phyloP scores from a whole-genome alignment of 2,113 vertebrate genomes.

The Xiphophorus couchianus region DNA sequence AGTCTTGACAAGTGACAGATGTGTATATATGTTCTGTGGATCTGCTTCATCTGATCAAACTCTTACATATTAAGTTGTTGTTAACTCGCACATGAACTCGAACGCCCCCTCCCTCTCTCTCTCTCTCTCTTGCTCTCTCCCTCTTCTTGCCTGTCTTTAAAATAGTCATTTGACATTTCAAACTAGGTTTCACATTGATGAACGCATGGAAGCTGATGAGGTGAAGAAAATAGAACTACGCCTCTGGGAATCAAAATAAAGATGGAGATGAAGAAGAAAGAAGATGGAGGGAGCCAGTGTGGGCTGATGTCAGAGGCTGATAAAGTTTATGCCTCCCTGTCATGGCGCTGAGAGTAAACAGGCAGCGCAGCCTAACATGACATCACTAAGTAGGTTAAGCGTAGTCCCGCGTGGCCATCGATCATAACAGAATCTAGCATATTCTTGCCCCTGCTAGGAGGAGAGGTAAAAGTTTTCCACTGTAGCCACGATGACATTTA shows the following conservation, averaged over 20 bases:
- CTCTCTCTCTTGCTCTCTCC: slow-evolving; percentile 43
- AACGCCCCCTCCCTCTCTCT: slow-evolving; percentile 67
- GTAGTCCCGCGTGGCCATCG: slow-evolving; percentile 97
- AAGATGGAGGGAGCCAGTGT: slow-evolving; percentile 5
- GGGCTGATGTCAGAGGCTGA: slow-evolving; percentile 91
- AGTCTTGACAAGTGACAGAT: background rate
- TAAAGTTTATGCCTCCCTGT: slow-evolving; percentile 99
- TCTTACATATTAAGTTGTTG: slow-evolving; percentile 84
- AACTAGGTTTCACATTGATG: slow-evolving; percentile 40
- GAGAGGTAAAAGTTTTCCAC: slow-evolving; percentile 99
- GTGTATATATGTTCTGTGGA: background rate
- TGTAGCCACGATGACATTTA: slow-evolving; percentile 99
- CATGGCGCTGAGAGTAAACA: slow-evolving; percentile 99
- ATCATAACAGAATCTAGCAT: slow-evolving; percentile 98
- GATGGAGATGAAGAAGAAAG: slow-evolving; percentile 81
- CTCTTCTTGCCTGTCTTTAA: slow-evolving; percentile 48
- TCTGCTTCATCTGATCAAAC: slow-evolving; percentile 48
- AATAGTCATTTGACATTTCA: slow-evolving; percentile 68
- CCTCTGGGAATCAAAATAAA: slow-evolving; percentile 92
- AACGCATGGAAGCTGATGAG: slow-evolving; percentile 41
- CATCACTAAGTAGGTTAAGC: slow-evolving; percentile 99
- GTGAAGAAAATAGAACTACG: slow-evolving; percentile 84
- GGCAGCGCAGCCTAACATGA: slow-evolving; percentile 94
- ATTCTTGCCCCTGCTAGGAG: slow-evolving; percentile 83
- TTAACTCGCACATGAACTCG: slow-evolving; percentile 78